These are phyloP conservation scores for Apostichopus leukothele DNA, from an alignment of 53 echinoderm and acorn worm genomes.

Conservation along the genomic window DNA sequence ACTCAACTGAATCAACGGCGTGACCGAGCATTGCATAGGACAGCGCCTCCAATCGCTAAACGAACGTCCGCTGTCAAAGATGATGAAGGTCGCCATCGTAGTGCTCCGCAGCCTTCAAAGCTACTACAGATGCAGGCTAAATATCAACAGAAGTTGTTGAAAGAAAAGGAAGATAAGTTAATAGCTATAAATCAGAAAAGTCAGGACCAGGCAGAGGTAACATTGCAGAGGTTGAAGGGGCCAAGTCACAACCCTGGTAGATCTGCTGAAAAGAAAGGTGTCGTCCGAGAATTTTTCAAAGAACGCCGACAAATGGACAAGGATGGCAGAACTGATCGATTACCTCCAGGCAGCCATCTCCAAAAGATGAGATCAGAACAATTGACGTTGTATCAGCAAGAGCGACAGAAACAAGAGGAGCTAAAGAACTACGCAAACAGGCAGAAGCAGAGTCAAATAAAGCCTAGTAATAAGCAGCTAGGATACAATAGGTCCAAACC, in stretches of 20 bases:
- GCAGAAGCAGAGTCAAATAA: conserved; percentile 53
- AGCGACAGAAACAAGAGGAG: conserved; percentile 53
- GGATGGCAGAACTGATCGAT: not conserved
- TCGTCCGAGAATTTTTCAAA: conserved; percentile 83
- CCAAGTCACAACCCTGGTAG: not conserved
- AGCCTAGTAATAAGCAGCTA: conserved; percentile 33
- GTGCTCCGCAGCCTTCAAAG: conserved; percentile 80
- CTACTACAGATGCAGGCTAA: conserved; percentile 69
- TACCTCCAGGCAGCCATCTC: conserved; percentile 19
- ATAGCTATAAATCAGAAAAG: conserved; percentile 72
- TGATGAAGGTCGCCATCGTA: conserved; percentile 51
- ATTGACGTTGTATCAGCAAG: conserved; percentile 41
- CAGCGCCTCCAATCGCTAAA: conserved; percentile 64
- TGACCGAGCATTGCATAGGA: conserved; percentile 59
- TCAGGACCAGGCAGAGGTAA: conserved; percentile 55
- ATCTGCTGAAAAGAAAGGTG: conserved; percentile 44
- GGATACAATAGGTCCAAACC: conserved; percentile 59
- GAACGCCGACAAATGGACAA: conserved; percentile 66
- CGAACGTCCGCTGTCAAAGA: conserved; percentile 51
- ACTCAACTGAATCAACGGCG: conserved; percentile 30
- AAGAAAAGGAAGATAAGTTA: conserved; percentile 86
- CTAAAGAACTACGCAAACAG: conserved; percentile 51
- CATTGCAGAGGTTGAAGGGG: conserved; percentile 41
- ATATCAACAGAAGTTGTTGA: conserved; percentile 74
- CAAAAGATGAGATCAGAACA: conserved; percentile 43